A percentile compares a stretch with the other conserved stretches of the same genome.
These are phyloP conservation scores for Oncopeltus fasciatus DNA, from an alignment of 1,140 invertebrate species.

Conservation along the genomic window DNA sequence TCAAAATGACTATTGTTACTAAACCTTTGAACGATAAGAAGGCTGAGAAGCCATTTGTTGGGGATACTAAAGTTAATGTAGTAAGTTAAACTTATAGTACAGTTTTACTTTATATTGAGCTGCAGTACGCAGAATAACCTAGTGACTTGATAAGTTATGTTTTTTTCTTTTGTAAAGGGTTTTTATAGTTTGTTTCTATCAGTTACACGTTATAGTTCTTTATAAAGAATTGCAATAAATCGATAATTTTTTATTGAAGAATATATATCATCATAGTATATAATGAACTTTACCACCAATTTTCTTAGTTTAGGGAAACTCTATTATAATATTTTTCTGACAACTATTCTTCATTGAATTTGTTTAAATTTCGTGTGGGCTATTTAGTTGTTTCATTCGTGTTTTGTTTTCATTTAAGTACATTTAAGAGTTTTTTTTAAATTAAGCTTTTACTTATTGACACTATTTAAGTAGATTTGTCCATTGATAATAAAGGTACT, in stretches of 20 bases:
- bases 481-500: too few species aligned
- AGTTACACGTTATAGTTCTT: not conserved
- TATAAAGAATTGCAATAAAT: not conserved
- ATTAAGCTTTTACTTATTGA: too few species aligned
- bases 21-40: conserved; percentile 49
- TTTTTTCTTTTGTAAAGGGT: not conserved
- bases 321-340: too few species aligned
- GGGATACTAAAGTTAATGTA: conserved; percentile 27
- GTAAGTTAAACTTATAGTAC: conserved; percentile 29
- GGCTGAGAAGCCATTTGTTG: conserved; percentile 42
- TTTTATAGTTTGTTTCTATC: not conserved
- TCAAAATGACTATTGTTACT: conserved; percentile 51
- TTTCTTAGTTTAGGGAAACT: too few species aligned
- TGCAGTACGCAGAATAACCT: not conserved
- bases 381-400: too few species aligned
- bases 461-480: too few species aligned
- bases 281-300: too few species aligned
- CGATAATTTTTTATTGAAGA: not conserved
- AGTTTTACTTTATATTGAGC: not conserved
- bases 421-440: too few species aligned
- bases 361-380: too few species aligned
- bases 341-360: too few species aligned
- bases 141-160: not conserved
- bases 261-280: not conserved
- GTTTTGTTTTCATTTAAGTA: too few species aligned